Percentiles rank a stretch among this genome's conserved stretches.
phyloP scores from a whole-genome alignment of 2,797 vertebrate genomes.

The Poecilia picta region DNA sequence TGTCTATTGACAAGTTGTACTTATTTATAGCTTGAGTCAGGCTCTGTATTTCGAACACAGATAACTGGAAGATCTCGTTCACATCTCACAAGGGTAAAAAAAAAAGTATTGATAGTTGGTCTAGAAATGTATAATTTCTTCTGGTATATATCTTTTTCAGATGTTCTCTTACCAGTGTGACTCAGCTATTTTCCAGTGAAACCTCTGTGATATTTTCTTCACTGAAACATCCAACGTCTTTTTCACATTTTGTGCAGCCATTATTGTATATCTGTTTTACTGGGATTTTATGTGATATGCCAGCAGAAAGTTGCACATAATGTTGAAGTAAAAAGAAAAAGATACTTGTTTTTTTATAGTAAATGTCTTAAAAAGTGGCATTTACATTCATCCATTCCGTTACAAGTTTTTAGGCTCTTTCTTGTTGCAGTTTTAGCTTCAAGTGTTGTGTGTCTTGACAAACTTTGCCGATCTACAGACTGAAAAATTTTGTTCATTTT shows the following conservation, averaged over 20 bases:
- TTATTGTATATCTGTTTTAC: background rate
- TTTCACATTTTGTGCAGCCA: background rate
- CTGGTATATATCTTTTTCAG: background rate
- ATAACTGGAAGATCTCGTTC: conserved; percentile 41
- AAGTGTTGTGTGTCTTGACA: background rate
- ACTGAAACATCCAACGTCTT: conserved; percentile 4
- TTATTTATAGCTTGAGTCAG: conserved; percentile 67
- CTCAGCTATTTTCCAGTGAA: conserved; percentile 13
- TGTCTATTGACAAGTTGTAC: conserved; percentile 43
- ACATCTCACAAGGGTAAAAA: conserved; percentile 17
- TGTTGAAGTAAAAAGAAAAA: background rate
- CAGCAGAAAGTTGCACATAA: background rate
- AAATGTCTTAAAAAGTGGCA: background rate
- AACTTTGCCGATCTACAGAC: background rate
- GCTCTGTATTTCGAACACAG: conserved; percentile 44
- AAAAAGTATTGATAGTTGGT: conserved; percentile 25
- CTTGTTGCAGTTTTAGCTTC: background rate
- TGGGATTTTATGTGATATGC: background rate
- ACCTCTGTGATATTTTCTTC: conserved; percentile 31
- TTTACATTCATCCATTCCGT: background rate
- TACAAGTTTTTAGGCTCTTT: background rate
- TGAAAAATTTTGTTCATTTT: background rate
- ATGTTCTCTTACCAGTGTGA: conserved; percentile 9
- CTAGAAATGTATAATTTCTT: background rate
- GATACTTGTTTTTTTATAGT: background rate